Evolutionary conservation across 2,888 invertebrate genomes (phyloP).

Genomic region (Leptinotarsa rubiginosa): DNA sequence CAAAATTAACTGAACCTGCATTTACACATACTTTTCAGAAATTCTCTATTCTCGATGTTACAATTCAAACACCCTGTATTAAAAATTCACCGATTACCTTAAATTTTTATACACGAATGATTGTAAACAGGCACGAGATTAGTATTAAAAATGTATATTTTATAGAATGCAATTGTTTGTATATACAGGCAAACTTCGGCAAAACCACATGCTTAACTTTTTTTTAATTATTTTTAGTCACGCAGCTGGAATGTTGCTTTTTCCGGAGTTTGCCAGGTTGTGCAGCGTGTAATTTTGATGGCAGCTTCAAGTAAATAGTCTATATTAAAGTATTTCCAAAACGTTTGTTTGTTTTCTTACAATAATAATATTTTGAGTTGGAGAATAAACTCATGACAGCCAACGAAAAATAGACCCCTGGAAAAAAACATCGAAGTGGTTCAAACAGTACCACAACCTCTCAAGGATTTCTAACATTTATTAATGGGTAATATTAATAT

Average conservation of each 20-base stretch:
- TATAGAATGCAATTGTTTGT: background rate
- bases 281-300: conserved; percentile 39
- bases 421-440: too few species aligned
- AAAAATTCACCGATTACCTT: background rate
- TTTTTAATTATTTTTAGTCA: conserved; percentile 21
- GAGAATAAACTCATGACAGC: background rate
- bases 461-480: too few species aligned
- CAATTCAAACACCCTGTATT: conserved; percentile 2
- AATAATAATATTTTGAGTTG: background rate
- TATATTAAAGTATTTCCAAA: conserved; percentile 50
- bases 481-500: too few species aligned
- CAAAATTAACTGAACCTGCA: too few species aligned
- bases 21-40: background rate
- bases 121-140: conserved; percentile 6
- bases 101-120: background rate
- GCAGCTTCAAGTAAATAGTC: conserved; percentile 55
- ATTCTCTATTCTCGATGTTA: conserved; percentile 8
- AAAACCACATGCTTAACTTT: conserved; percentile 3
- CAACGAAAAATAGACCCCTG: too few species aligned
- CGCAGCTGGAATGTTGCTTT: conserved; percentile 23
- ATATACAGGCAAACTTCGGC: background rate
- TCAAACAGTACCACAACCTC: too few species aligned
- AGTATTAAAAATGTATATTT: background rate
- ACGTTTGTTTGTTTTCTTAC: conserved; percentile 34
- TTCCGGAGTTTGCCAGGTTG: conserved; percentile 25